These are phyloP conservation scores for Anagyrus pseudococci DNA, from an alignment of 2,888 invertebrate genomes.

Conservation along the genomic window DNA sequence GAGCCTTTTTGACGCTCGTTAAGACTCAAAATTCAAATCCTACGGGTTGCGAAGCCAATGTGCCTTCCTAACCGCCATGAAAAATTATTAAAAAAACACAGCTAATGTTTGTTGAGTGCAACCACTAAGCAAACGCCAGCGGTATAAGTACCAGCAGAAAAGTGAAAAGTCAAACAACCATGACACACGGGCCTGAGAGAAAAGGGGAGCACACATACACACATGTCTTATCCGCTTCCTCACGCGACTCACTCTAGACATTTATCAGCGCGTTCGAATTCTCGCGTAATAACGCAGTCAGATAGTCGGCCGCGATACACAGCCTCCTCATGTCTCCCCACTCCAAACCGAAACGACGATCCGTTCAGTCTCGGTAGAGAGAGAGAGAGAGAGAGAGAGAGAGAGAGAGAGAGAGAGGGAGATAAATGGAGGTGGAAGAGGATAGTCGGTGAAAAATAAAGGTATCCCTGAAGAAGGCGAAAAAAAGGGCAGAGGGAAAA, in stretches of 20 bases:
- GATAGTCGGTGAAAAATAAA: neutral
- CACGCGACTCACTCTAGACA: neutral
- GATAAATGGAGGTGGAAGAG: too few species aligned
- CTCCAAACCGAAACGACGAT: too few species aligned
- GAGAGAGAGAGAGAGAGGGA: too few species aligned
- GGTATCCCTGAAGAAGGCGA: too few species aligned
- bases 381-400: too few species aligned
- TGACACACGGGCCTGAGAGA: neutral
- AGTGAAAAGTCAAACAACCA: neutral
- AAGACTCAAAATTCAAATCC: too few species aligned
- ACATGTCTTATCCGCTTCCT: neutral
- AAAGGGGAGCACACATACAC: too few species aligned
- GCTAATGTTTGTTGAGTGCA: too few species aligned
- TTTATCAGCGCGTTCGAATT: conserved; percentile 7
- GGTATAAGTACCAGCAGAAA: neutral
- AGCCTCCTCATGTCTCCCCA: conserved; percentile 7
- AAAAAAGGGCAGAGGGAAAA: neutral
- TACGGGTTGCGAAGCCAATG: too few species aligned
- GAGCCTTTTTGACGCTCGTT: too few species aligned
- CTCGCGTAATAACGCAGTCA: conserved; percentile 4
- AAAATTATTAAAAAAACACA: too few species aligned
- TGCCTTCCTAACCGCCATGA: too few species aligned
- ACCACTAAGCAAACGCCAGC: neutral
- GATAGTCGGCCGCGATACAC: neutral
- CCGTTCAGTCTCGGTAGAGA: neutral